These are phyloP conservation scores for Plecturocebus donacophilus DNA, from an alignment of 2,113 vertebrate species.

Conservation along the genomic window DNA sequence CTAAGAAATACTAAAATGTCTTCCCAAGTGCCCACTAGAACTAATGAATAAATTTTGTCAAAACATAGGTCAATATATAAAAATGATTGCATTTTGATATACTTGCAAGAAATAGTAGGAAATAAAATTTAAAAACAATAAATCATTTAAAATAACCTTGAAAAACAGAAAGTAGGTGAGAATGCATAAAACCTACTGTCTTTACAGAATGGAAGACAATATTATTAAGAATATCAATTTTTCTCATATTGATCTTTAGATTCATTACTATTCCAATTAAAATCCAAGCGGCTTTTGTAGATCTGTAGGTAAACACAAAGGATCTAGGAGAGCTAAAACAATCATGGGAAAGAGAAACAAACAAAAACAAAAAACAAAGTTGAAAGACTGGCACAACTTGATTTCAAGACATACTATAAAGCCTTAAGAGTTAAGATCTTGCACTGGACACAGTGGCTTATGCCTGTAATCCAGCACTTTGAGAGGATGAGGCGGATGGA, in stretches of 20 bases:
- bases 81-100: background rate
- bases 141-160: background rate
- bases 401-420: slow-evolving; percentile 8
- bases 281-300: background rate
- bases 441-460: background rate
- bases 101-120: background rate
- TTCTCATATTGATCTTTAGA: background rate
- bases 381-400: background rate
- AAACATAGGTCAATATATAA: background rate
- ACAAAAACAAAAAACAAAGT: background rate
- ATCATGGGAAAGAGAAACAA: background rate
- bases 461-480: too few species aligned
- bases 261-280: background rate
- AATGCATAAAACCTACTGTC: background rate
- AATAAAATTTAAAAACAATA: slow-evolving; percentile 26
- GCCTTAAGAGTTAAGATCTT: background rate
- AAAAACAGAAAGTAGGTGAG: background rate
- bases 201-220: slow-evolving; percentile 9
- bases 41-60: background rate
- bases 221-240: background rate
- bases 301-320: background rate
- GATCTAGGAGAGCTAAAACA: background rate
- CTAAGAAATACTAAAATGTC: background rate
- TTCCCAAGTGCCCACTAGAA: background rate
- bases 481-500: too few species aligned